Evolutionary conservation across 2,888 invertebrate genomes (phyloP).

Genomic region (Pachliopta kotzebuea): DNA sequence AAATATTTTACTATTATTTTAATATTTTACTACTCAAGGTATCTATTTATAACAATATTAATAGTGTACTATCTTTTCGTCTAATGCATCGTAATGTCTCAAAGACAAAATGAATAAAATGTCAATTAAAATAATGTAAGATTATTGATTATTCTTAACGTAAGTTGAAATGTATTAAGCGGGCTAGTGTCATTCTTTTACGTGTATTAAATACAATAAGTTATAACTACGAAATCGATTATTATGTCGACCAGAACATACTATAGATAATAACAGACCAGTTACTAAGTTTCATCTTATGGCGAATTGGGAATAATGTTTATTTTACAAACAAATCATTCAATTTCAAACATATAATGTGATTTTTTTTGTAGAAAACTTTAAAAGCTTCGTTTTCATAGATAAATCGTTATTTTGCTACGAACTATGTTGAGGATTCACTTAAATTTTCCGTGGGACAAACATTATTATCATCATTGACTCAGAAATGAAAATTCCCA

Average conservation of each 20-base stretch:
- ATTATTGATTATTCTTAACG: conserved; percentile 24
- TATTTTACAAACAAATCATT: not conserved
- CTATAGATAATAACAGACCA: not conserved
- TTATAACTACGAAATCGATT: not conserved
- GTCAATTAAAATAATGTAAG: conserved; percentile 29
- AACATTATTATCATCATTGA: too few species aligned
- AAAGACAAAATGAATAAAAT: conserved; percentile 24
- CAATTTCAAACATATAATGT: not conserved
- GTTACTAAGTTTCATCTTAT: conserved; percentile 1
- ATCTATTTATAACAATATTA: conserved; percentile 29
- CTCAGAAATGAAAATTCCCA: too few species aligned
- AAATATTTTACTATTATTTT: not conserved
- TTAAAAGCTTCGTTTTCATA: not conserved
- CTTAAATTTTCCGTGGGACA: not conserved
- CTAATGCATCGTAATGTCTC: conserved; percentile 20
- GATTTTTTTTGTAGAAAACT: not conserved
- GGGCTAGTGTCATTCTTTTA: conserved; percentile 23
- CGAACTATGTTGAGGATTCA: not conserved
- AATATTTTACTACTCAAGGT: conserved; percentile 18
- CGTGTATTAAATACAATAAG: conserved; percentile 15
- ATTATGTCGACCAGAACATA: not conserved
- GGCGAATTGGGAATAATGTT: conserved; percentile 13
- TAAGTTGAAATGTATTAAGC: conserved; percentile 20
- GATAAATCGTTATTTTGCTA: not conserved
- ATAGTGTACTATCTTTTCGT: conserved; percentile 8